phyloP scores from a whole-genome alignment of 2,888 invertebrate species.

The Micropterix aruncella region DNA sequence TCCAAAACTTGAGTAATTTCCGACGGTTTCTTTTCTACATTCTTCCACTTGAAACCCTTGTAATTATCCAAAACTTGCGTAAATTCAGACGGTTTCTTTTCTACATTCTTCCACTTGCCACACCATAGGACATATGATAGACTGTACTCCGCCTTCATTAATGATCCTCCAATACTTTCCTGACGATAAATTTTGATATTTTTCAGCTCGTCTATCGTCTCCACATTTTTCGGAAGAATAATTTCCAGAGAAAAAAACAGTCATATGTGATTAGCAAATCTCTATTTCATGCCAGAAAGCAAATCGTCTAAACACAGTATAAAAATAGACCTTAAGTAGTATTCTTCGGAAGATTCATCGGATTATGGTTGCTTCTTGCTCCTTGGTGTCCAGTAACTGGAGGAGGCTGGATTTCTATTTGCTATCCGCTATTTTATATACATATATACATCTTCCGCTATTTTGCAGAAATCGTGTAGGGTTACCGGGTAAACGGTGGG shows the following conservation, averaged over 20 bases:
- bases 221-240: conserved; percentile 8
- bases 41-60: too few relatives aligned
- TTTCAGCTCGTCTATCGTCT: conserved; percentile 5
- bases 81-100: conserved; percentile 7
- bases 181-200: conserved; percentile 5
- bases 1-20: too few relatives aligned
- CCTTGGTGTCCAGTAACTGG: not conserved
- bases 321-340: too few relatives aligned
- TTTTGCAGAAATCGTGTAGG: not conserved
- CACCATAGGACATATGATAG: too few relatives aligned
- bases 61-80: conserved; percentile 6
- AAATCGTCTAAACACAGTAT: too few relatives aligned
- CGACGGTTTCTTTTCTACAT: too few relatives aligned
- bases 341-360: too few relatives aligned
- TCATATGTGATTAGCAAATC: conserved; percentile 8
- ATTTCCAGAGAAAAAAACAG: conserved; percentile 9
- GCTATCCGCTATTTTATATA: too few relatives aligned
- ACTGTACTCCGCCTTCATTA: conserved; percentile 6
- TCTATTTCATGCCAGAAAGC: too few relatives aligned
- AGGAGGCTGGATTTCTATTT: conserved; percentile 1
- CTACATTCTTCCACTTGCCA: conserved; percentile 7
- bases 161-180: conserved; percentile 6
- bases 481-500: not conserved
- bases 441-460: conserved; percentile 1
- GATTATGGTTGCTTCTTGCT: conserved; percentile 1